A percentile compares a stretch with the other conserved stretches of the same genome.
These are phyloP conservation scores for Drosophila mettleri DNA, from an alignment of 2,888 invertebrate genomes.

Conservation along the genomic window DNA sequence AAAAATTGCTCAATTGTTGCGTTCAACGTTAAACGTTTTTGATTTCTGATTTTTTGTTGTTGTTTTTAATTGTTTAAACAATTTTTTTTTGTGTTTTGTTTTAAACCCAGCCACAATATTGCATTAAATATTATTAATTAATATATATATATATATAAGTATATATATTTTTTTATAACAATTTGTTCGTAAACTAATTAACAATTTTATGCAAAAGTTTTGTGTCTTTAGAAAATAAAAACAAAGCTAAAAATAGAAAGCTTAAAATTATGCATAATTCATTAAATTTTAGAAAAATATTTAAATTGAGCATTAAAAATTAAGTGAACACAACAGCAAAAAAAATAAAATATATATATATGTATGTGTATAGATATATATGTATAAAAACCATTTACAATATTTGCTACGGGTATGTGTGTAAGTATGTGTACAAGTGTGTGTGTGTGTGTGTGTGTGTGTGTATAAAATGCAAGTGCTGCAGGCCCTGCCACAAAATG, in stretches of 20 bases:
- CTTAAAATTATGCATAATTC: conserved; percentile 28
- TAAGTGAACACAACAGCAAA: conserved; percentile 70
- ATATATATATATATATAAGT: too few relatives aligned
- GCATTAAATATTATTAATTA: conserved; percentile 17
- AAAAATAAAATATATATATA: conserved; percentile 7
- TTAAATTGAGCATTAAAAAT: conserved; percentile 46
- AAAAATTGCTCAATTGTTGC: conserved; percentile 69
- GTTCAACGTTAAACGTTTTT: conserved; percentile 67
- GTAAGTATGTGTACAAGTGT: conserved; percentile 19
- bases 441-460: conserved; percentile 23
- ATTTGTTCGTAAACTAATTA: conserved; percentile 58
- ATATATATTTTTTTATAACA: conserved; percentile 43
- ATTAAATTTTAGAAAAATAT: conserved; percentile 38
- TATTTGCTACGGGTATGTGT: conserved; percentile 64
- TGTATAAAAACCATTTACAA: conserved; percentile 61
- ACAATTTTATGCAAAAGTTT: conserved; percentile 45
- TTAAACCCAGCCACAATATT: conserved; percentile 26
- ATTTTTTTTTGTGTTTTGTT: conserved; percentile 12
- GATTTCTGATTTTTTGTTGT: conserved; percentile 32
- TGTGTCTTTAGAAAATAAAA: conserved; percentile 10
- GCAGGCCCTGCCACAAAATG: conserved; percentile 47
- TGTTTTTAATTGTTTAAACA: conserved; percentile 42
- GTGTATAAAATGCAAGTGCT: conserved; percentile 48
- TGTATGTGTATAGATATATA: background rate
- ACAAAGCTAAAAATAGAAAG: conserved; percentile 48